Base-by-base conservation (phyloP, 2,113 vertebrate genomes). In the Nerophis lumbriciformis region DNA sequence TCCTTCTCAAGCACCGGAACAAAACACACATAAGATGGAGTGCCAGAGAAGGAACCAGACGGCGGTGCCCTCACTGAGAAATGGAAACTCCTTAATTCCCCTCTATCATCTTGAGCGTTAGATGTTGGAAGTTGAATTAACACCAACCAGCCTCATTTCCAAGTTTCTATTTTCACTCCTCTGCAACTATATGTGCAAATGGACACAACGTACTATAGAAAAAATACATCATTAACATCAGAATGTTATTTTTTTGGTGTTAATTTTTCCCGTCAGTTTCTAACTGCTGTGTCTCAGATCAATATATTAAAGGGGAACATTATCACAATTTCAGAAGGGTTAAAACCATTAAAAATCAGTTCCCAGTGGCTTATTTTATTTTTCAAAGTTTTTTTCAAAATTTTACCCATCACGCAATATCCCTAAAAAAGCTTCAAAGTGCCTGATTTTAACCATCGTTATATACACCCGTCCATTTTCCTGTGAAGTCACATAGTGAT, bases 1-100 rank as follows among this genome's bases (percentile, higher is more conserved):
- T 75, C 70, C 66, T 28, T 66, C 71, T 65, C 78, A 71, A 80
- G 77, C 65, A 48, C 47, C 15, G 67, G 36, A 51, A 61, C 68
- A 74, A 69, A 72, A 70, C 66, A 81, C 50, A 77, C 77, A 66
- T 78, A 65, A 75, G 74, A 5, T 12, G 15, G 45, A 55, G 66
- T 69, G 72, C 83, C 69, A 66, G 53, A 60, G 80, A 72, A 75
- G 65, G 39, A 48, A 56, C 64, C 60, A 68, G 76, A 78, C 68
- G 60, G 71, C 71, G 63, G 49, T 45, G 38, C 72, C 59, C 71
- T 68, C 63, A 67, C 72, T 57, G 66, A 77, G 74, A 77, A 72
- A 77, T 6, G 61, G 60, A 71, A 47, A 57, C 71, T 63, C 65
- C 75, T 76, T 70, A 58, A 80, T 80, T 67, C 73, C 47, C 50